phyloP scores from a whole-genome alignment of 1,140 invertebrate genomes.

The Trachymyrmex cornetzi region DNA sequence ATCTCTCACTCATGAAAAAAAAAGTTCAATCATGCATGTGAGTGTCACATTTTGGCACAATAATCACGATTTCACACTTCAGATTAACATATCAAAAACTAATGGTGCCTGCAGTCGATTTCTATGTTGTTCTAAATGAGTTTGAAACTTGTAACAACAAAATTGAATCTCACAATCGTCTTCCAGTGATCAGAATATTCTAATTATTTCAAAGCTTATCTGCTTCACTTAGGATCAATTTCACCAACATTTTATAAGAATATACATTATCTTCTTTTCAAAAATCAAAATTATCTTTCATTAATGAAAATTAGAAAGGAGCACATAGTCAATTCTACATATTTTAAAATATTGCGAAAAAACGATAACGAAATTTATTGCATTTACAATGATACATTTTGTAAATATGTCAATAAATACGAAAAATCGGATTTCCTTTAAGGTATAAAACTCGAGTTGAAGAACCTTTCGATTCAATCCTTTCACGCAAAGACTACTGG shows the following conservation, averaged over 20 bases:
- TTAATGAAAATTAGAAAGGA: not conserved
- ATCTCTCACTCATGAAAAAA: conserved; percentile 30
- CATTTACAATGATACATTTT: not conserved
- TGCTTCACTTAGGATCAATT: conserved; percentile 8
- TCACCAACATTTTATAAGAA: not conserved
- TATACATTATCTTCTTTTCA: not conserved
- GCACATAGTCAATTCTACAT: not conserved
- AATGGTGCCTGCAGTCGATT: conserved; percentile 19
- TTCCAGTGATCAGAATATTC: not conserved
- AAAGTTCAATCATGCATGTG: conserved; percentile 4
- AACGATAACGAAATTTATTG: not conserved
- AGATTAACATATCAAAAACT: not conserved
- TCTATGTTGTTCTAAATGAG: not conserved
- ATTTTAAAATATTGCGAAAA: not conserved
- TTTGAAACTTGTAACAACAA: conserved; percentile 5
- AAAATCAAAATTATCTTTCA: too few species aligned
- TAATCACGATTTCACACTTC: conserved; percentile 29
- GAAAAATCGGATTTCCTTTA: not conserved
- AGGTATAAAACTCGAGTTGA: not conserved
- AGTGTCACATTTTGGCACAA: conserved; percentile 27
- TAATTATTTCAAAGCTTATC: conserved; percentile 5
- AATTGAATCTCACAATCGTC: not conserved
- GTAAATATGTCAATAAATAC: not conserved
- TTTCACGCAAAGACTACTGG: not conserved
- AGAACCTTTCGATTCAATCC: not conserved